Base-by-base conservation (phyloP, 2,113 vertebrate species). In the Diphyllodes magnificus region DNA sequence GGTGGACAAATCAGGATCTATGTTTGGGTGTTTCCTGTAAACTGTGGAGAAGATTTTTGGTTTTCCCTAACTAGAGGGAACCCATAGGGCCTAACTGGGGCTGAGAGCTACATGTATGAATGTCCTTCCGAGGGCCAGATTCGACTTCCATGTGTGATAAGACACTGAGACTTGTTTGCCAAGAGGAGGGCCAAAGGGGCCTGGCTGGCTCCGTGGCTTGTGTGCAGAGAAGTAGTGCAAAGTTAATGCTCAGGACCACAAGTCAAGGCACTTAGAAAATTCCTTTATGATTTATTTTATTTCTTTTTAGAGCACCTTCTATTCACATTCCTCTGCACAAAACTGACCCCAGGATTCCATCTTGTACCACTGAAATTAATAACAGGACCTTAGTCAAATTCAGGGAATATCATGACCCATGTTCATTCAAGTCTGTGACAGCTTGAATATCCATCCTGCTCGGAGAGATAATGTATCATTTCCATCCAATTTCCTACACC, bases 71-170 rank as follows among this genome's bases (percentile, higher is more conserved):
- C 21, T 57, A 45, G 15, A 56, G 24, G 9, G 4, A 89, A 11
- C 0, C 1, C 30, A 5, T 51, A 40, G 39, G 21, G 15, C 21
- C 57, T 68, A 50, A 39, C 0, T n/a, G 50, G 30, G 14, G 7
- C 85, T 82, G 30, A 45, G 20, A 63, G 4, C 17, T 79, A 30
- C 49, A 4, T 1, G 8, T 54, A 33, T 63, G 35, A 47, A 54
- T 64, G 33, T 60, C 44, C 21, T 37, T 68, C 30, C 68, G 47
- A 90, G 31, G 30, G 27, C 2, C 30, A 63, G 11, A 51, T 59
- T 63, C 0, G 0, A 10, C 31, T 92, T 76, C 54, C 10, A 16
- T 16, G 13, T 65, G 16, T 0, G 1, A 39, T 42, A 53, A 80
- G 47, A 39, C 13, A 21, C 16, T 53, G 40, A 71, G 61, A 20